A percentile compares a stretch with the other conserved stretches of the same genome.
Evolutionary conservation across 2,113 vertebrate species (phyloP).

Genomic region (Cheirogaleus medius): DNA sequence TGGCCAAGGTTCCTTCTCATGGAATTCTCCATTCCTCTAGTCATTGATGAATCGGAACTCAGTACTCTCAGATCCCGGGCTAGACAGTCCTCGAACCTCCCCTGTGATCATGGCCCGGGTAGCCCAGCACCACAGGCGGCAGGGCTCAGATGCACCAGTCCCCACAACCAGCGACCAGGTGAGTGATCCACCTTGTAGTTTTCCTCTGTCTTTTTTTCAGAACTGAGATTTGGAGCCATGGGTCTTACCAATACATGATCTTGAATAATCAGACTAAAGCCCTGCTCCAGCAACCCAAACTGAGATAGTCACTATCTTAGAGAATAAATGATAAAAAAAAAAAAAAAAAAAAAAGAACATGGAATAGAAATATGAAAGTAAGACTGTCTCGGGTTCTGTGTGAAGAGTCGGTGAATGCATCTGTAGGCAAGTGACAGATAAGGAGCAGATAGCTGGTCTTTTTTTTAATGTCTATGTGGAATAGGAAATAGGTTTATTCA

Average conservation of each 20-base stretch:
- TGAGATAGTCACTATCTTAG: background rate
- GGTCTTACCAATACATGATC: background rate
- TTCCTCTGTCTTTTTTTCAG: background rate
- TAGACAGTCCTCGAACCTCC: slow-evolving; percentile 91
- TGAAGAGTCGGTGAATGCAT: background rate
- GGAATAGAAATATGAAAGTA: background rate
- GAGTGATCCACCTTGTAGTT: background rate
- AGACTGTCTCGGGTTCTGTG: background rate
- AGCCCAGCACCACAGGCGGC: slow-evolving; percentile 85
- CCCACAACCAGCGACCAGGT: slow-evolving; percentile 83
- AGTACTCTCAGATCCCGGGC: slow-evolving; percentile 79
- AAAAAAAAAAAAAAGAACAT: background rate
- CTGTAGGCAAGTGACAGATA: background rate
- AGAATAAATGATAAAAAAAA: background rate
- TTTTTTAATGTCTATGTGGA: background rate
- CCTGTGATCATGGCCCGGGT: slow-evolving; percentile 83
- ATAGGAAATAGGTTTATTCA: background rate
- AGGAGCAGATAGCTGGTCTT: background rate
- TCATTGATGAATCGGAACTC: slow-evolving; percentile 81
- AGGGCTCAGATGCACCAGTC: slow-evolving; percentile 84
- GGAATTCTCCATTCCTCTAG: slow-evolving; percentile 65
- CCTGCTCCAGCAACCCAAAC: background rate
- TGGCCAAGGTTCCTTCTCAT: background rate
- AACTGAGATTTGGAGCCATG: background rate
- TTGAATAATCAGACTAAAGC: background rate